Evolutionary conservation across 1,140 invertebrate genomes (phyloP), one percentile per base, ranked within the genome.

Genomic region (Drosophila santomea): DNA sequence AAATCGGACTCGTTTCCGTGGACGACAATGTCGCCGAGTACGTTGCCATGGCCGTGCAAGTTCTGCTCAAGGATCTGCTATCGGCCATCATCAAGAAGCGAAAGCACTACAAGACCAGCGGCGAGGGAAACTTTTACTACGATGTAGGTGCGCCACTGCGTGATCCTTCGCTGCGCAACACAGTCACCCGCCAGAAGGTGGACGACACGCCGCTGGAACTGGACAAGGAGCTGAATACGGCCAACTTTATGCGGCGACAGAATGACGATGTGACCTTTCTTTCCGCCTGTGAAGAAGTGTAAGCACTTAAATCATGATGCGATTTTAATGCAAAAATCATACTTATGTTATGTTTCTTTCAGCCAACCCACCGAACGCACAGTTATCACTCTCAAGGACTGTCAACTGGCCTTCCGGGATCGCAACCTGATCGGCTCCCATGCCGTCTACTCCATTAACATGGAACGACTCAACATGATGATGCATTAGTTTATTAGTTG

Each of bases 61-160:
- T 95, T 68, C 95, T 96, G 80, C 93, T 97, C 4, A 97, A 97
- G 83, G 96, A 96, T 89, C 94, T 97, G n/a, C 92, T 97, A 0
- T 95, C 95, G 10, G 94, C 95, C 7, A 94, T 97, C 10, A 92
- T 97, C 47, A 94, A 94, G 11, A 95, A 95, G 59, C 92, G 95
- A 11, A 96, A 96, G 85, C 95, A 96, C 8, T 97, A 96, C 78
- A 94, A 95, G 68, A 92, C 95, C 32, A 92, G 88, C 28, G 90
- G 95, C 44, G 95, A 96, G 48, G 94, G 93, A 2, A 93, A 94
- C 39, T 96, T 96, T 76, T 94, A 95, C 74, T 95, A 96, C 91
- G 95, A 96, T 77, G 93, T 97, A 50, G 97, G 96, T 4, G 94
- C 94, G 45, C 93, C 76, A 4, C 20, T 91, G 11, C 75, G 82